Evolutionary conservation across 2,113 vertebrate species (phyloP), one percentile per base, ranked within the genome.

Genomic region (Lontra canadensis): DNA sequence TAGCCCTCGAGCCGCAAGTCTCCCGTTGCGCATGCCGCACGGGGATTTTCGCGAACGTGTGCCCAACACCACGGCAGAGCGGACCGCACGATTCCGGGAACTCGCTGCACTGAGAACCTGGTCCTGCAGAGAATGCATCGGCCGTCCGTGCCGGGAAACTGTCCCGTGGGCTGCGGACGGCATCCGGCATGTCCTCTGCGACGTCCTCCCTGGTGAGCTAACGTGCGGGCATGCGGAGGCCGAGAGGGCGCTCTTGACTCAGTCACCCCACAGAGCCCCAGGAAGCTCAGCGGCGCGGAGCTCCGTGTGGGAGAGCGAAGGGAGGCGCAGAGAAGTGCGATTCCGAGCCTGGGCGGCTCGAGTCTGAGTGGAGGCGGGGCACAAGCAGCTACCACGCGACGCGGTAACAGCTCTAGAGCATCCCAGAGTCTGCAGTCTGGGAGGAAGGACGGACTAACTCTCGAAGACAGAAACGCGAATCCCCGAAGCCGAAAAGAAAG

Each of bases 401-500:
- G 7, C 0, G 84, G 86, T 49, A 34, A 93, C 88, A 90, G 55
- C 74, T 61, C 69, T 39, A 61, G 95, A 44, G 26, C 47, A 42
- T 31, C 31, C 21, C 47, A 14, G 74, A 94, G 91, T 63, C 69
- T 20, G 78, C 74, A 88, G 29, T 81, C 42, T 47, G 85, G 61
- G 29, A 95, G 89, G 81, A 95, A 94, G 88, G 84, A 90, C 69
- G 29, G 47, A 80, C 85, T 93, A 80, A 91, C 21, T 83, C 63
- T 55, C 25, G n/a, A 42, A 59, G 86, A 90, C n/a, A 84, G 94
- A 90, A 76, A 39, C 7, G 42, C 4, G 71, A 84, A 95, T 42
- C 94, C 74, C 31, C 39, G 61, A 88, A 90, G 84, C 47, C 11
- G 63, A 67, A 29, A 44, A 42, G 21, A 12, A 29, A 8, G 63